A percentile compares a stretch with the other conserved stretches of the same genome.
Evolutionary conservation across 2,888 invertebrate genomes (phyloP).

Genomic region (Brachypalpus laphriformis): DNA sequence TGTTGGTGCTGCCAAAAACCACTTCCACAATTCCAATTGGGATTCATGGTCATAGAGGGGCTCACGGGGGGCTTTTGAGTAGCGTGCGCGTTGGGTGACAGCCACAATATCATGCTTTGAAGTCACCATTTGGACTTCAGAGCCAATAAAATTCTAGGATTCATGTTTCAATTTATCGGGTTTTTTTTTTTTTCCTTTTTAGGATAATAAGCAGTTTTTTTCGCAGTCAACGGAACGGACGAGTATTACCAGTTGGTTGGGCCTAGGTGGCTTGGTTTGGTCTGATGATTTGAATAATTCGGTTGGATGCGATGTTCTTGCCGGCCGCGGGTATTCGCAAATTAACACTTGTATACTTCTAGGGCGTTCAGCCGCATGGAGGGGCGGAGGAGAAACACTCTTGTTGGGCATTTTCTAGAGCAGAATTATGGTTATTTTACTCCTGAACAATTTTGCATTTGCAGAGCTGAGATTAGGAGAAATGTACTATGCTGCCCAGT

Average conservation of each 20-base stretch:
- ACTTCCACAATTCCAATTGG: conserved; percentile 49
- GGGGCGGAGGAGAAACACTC: conserved; percentile 28
- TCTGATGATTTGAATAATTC: conserved; percentile 64
- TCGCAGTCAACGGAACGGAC: conserved; percentile 10
- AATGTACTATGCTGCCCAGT: background rate
- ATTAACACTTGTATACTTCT: conserved; percentile 66
- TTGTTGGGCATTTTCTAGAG: conserved; percentile 44
- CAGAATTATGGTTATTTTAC: conserved; percentile 59
- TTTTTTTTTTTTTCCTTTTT: conserved; percentile 14
- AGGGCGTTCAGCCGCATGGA: conserved; percentile 4
- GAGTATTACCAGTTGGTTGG: conserved; percentile 70
- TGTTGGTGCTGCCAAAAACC: conserved; percentile 57
- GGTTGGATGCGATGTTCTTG: conserved; percentile 65
- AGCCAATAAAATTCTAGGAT: conserved; percentile 58
- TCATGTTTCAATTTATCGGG: conserved; percentile 51
- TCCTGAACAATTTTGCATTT: conserved; percentile 1
- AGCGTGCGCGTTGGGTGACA: conserved; percentile 13
- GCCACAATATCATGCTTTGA: conserved; percentile 36
- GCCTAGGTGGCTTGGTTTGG: conserved; percentile 32
- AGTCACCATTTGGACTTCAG: conserved; percentile 41
- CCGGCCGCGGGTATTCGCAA: conserved; percentile 11
- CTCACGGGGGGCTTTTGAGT: background rate
- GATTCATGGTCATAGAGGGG: conserved; percentile 56
- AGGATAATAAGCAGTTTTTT: conserved; percentile 14
- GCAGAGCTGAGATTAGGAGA: background rate